These are phyloP conservation scores for Ageneiosus marmoratus DNA, from an alignment of 2,113 vertebrate genomes.

Conservation along the genomic window DNA sequence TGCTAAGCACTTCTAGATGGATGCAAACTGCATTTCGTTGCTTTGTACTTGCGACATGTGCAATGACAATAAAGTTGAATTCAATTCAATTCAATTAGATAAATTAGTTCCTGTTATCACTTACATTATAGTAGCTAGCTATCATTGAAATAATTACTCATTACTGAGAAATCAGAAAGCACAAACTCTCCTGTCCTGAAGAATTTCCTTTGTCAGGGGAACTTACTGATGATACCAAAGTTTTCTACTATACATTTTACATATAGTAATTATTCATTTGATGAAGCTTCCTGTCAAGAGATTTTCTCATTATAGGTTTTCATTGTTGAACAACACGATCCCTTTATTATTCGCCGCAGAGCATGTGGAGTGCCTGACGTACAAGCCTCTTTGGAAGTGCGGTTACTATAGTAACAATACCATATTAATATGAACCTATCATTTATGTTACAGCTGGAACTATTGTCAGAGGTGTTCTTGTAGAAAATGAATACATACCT, in stretches of 20 bases:
- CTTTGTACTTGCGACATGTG: too few relatives aligned
- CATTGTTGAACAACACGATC: not conserved
- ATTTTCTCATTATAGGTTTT: not conserved
- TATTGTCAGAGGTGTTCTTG: not conserved
- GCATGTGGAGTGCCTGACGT: not conserved
- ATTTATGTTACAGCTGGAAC: not conserved
- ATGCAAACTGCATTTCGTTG: too few relatives aligned
- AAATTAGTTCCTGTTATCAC: not conserved
- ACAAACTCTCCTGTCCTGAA: not conserved
- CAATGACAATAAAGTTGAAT: too few relatives aligned
- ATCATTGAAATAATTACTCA: not conserved
- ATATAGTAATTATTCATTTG: not conserved
- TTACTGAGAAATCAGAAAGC: not conserved
- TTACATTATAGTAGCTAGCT: not conserved
- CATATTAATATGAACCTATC: not conserved
- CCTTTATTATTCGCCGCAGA: not conserved
- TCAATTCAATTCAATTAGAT: too few relatives aligned
- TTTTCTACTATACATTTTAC: too few relatives aligned
- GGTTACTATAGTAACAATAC: not conserved
- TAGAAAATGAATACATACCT: not conserved
- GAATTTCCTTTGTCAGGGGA: not conserved
- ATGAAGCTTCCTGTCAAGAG: not conserved
- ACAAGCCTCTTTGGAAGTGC: not conserved
- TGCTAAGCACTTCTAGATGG: too few relatives aligned
- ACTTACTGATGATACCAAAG: not conserved